Conservation (phyloP, 2,797 vertebrate genomes). For the Zenarchopterus dispar region DNA sequence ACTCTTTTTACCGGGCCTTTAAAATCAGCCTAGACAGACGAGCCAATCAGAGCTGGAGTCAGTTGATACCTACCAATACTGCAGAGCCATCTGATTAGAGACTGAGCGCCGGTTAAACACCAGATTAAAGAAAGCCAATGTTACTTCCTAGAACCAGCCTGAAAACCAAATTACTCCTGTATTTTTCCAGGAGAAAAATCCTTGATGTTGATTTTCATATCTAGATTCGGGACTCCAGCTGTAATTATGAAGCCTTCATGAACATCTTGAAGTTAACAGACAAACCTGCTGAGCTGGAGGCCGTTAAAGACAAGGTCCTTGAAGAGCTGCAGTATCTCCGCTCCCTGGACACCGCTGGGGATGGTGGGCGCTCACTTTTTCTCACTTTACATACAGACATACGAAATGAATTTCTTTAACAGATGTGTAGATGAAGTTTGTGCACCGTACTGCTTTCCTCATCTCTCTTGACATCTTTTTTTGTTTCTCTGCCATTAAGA, state of each 20-base stretch:
- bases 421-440: neutral
- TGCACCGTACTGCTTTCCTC: neutral
- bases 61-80: too few species aligned
- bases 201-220: constrained; percentile 16
- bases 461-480: constrained; percentile 2
- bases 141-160: neutral
- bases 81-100: too few species aligned
- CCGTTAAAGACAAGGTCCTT: constrained; percentile 95
- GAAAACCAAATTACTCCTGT: neutral
- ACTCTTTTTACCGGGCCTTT: too few species aligned
- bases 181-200: neutral
- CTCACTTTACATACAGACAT: constrained; percentile 23
- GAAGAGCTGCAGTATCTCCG: constrained; percentile 98
- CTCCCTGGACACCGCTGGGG: constrained; percentile 96
- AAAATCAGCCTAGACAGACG: too few species aligned
- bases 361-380: constrained; percentile 81
- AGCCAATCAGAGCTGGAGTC: too few species aligned
- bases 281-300: constrained; percentile 92
- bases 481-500: constrained; percentile 76
- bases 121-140: neutral
- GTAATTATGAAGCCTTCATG: constrained; percentile 99
- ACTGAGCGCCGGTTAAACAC: too few species aligned
- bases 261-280: constrained; percentile 99
- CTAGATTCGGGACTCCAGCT: constrained; percentile 96
- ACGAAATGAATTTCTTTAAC: neutral